phyloP scores from a whole-genome alignment of 2,888 invertebrate genomes.

The Noctuana brunneofusca region DNA sequence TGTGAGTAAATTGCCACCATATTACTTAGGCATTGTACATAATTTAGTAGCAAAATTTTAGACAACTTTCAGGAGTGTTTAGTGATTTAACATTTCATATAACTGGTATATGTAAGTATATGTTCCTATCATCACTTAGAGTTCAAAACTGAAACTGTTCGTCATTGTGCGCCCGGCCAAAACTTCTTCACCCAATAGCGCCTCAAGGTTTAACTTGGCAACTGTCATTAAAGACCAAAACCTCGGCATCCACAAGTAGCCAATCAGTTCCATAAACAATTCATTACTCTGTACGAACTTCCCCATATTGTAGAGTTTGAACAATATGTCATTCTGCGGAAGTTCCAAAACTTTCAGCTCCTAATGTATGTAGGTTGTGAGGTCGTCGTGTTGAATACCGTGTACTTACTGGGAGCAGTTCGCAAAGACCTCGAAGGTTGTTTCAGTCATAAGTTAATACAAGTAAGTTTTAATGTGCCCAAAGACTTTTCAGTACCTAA shows the following conservation, averaged over 20 bases:
- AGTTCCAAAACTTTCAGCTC: conserved; percentile 3
- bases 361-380: not conserved
- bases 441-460: not conserved
- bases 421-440: not conserved
- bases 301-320: conserved; percentile 6
- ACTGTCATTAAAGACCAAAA: conserved; percentile 11
- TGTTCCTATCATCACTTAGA: conserved; percentile 1
- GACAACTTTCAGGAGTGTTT: too few species aligned
- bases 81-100: not conserved
- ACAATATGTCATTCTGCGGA: conserved; percentile 8
- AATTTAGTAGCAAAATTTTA: not conserved
- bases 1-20: not conserved
- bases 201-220: not conserved
- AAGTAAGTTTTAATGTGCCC: too few species aligned
- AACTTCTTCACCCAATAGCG: not conserved
- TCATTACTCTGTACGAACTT: conserved; percentile 6
- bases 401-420: not conserved
- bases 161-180: conserved; percentile 1
- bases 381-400: not conserved
- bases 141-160: not conserved
- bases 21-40: not conserved
- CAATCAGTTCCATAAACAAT: conserved; percentile 16
- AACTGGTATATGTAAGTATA: not conserved
- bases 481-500: too few species aligned
- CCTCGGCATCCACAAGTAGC: conserved; percentile 15